Evolutionary conservation across 2,888 invertebrate genomes (phyloP).

Genomic region (Coelinius sp.): DNA sequence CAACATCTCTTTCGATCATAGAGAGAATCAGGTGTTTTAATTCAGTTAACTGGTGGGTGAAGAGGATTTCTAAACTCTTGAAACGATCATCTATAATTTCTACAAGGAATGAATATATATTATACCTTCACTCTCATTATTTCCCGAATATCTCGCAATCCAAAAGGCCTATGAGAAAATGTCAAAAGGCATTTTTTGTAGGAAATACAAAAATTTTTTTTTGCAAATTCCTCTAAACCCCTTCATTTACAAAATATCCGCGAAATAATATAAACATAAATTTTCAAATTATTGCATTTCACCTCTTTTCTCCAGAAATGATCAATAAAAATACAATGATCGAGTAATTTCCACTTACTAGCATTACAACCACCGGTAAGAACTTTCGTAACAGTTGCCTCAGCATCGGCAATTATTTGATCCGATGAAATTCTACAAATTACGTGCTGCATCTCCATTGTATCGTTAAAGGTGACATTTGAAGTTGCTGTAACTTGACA

Average conservation of each 20-base stretch:
- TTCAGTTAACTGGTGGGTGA: slow-evolving; percentile 51
- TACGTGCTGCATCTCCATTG: slow-evolving; percentile 66
- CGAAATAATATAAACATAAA: not conserved
- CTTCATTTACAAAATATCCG: not conserved
- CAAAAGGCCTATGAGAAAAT: no score
- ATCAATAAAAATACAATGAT: not conserved
- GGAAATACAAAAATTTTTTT: no score
- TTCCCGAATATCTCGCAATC: no score
- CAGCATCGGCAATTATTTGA: slow-evolving; percentile 67
- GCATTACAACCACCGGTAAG: slow-evolving; percentile 68
- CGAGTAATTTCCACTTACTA: slow-evolving; percentile 46
- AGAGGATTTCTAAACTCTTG: slow-evolving; percentile 49
- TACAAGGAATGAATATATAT: slow-evolving; percentile 39
- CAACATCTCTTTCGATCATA: not conserved
- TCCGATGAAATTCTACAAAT: slow-evolving; percentile 67
- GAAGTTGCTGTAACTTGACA: not conserved
- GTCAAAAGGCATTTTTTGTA: no score
- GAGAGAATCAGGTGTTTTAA: slow-evolving; percentile 46
- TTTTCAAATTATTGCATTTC: not conserved
- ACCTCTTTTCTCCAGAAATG: not conserved
- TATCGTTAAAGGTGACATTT: slow-evolving; percentile 43
- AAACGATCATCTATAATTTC: slow-evolving; percentile 56
- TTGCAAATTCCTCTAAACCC: not conserved
- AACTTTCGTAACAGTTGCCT: slow-evolving; percentile 67
- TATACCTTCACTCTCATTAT: no score